Conservation (phyloP, 2,113 vertebrate species). For the Podilymbus podiceps region DNA sequence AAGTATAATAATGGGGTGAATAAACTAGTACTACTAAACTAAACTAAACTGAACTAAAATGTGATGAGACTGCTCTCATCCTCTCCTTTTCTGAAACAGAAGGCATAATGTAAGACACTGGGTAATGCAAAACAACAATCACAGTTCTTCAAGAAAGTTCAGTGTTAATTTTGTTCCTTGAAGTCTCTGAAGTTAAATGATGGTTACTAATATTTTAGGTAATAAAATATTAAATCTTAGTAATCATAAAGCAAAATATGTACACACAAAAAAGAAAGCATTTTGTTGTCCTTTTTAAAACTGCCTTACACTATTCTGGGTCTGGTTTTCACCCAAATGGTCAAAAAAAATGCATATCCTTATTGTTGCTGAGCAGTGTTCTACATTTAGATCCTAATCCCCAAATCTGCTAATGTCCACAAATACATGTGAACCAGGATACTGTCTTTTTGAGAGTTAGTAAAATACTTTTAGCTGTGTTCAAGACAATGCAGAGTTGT, state of each 20-base stretch:
- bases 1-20: not conserved
- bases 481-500: not conserved
- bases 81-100: not conserved
- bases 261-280: accelerated
- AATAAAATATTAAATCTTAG: not conserved
- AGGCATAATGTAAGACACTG: not conserved
- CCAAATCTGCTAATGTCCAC: not conserved
- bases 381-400: not conserved
- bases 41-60: not conserved
- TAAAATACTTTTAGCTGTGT: no score
- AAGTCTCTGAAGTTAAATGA: not conserved
- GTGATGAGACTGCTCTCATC: not conserved
- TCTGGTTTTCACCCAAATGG: not conserved
- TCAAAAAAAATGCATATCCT: not conserved
- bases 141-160: not conserved
- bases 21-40: not conserved
- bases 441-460: not conserved
- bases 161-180: not conserved
- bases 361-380: not conserved
- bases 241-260: not conserved
- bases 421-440: not conserved
- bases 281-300: not conserved
- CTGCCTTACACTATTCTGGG: accelerated
- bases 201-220: not conserved
- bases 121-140: not conserved